phyloP scores from a whole-genome alignment of 2,797 vertebrate genomes.

The Lycodopsis pacificus region DNA sequence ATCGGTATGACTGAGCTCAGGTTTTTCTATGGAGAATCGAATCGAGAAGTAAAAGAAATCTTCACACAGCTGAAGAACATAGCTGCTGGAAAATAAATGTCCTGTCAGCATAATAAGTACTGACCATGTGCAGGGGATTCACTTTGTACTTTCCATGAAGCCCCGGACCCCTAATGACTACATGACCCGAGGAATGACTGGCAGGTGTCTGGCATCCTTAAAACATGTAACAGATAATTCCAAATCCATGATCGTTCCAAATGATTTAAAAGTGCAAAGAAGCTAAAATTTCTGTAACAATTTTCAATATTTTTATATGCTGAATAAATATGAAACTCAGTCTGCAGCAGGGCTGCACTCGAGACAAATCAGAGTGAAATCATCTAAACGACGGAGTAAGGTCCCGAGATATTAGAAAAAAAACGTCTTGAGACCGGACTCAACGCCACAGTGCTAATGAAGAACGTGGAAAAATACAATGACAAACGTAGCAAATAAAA shows the following conservation, averaged over 20 bases:
- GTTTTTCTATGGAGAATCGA: background rate
- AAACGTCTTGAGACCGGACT: background rate
- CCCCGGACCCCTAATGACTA: background rate
- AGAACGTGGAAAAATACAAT: background rate
- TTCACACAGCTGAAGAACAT: background rate
- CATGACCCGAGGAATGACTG: conserved; percentile 2
- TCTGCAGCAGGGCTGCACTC: background rate
- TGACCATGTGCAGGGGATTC: conserved; percentile 13
- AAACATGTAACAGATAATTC: conserved; percentile 23
- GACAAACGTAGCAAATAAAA: background rate
- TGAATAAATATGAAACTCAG: background rate
- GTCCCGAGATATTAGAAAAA: background rate
- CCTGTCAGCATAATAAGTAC: background rate
- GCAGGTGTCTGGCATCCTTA: conserved; percentile 50
- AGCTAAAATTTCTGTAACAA: background rate
- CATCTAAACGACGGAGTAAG: background rate
- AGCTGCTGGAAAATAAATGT: conserved; percentile 6
- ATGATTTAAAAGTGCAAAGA: conserved; percentile 42
- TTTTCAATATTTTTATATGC: background rate
- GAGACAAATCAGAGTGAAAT: background rate
- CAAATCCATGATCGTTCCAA: conserved; percentile 9
- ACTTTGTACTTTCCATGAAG: background rate
- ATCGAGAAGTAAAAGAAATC: conserved; percentile 5
- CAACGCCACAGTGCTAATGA: background rate
- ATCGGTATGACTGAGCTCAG: conserved; percentile 10